Evolutionary conservation across 2,888 invertebrate species (phyloP).

Genomic region (Phymatocera aterrima): DNA sequence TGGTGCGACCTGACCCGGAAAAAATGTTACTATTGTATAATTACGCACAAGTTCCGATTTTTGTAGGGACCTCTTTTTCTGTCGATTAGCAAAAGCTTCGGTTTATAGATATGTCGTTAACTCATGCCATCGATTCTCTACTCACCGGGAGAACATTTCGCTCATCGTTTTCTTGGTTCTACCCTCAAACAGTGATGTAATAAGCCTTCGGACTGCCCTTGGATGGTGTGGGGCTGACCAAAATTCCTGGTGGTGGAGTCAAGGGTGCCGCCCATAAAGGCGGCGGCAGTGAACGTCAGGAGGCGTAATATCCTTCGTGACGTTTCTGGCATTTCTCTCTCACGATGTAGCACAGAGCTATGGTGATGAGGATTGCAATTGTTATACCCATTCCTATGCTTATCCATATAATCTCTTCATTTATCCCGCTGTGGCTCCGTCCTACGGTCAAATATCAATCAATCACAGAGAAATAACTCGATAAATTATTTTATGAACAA

Average conservation of each 20-base stretch:
- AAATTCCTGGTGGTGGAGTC: constrained; percentile 63
- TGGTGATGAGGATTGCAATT: constrained; percentile 87
- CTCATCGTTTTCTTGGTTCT: background rate
- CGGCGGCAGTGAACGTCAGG: constrained; percentile 66
- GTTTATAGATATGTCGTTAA: too few relatives aligned
- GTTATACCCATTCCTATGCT: constrained; percentile 92
- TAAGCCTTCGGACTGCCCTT: constrained; percentile 67
- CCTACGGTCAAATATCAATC: constrained; percentile 77
- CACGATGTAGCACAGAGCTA: constrained; percentile 89
- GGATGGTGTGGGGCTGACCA: constrained; percentile 67
- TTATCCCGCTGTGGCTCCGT: constrained; percentile 88
- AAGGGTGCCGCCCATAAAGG: constrained; percentile 66
- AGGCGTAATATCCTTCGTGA: constrained; percentile 75
- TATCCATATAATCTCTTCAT: constrained; percentile 93
- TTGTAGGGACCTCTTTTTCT: too few relatives aligned
- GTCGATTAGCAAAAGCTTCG: too few relatives aligned
- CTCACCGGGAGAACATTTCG: background rate
- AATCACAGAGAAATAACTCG: constrained; percentile 13
- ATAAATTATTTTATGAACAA: too few relatives aligned
- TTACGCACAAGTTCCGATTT: too few relatives aligned
- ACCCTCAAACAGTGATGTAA: constrained; percentile 64
- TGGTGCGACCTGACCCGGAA: too few relatives aligned
- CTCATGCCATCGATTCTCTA: background rate
- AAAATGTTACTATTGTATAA: too few relatives aligned
- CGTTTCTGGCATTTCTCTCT: constrained; percentile 88